Conservation (phyloP, 2,888 invertebrate species). For the Nipponacmea schrenckii region DNA sequence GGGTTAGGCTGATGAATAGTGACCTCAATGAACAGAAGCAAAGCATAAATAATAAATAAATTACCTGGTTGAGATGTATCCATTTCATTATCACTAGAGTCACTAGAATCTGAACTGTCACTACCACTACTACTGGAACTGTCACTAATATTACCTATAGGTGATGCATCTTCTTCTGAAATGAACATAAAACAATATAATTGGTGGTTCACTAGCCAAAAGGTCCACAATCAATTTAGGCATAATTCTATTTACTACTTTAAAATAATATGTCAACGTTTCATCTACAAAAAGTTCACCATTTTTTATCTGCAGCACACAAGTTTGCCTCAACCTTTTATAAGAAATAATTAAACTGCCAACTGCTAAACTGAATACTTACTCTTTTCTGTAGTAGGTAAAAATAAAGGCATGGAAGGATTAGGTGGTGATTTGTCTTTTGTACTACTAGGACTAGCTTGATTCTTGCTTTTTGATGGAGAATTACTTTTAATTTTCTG, state of each 20-base stretch:
- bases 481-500: slow-evolving; percentile 35
- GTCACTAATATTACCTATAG: slow-evolving; percentile 12
- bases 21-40: too few relatives aligned
- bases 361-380: neutral
- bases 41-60: too few relatives aligned
- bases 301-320: too few relatives aligned
- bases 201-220: too few relatives aligned
- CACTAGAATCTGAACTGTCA: slow-evolving; percentile 25
- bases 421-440: neutral
- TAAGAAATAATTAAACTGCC: too few relatives aligned
- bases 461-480: slow-evolving; percentile 24
- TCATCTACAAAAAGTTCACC: too few relatives aligned
- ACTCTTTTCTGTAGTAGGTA: neutral
- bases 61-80: slow-evolving; percentile 16
- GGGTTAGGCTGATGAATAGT: too few relatives aligned
- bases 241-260: too few relatives aligned
- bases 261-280: too few relatives aligned
- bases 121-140: slow-evolving; percentile 24
- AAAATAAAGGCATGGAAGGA: slow-evolving; percentile 7
- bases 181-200: too few relatives aligned
- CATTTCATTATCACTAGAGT: slow-evolving; percentile 30
- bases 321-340: too few relatives aligned
- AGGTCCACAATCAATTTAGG: too few relatives aligned
- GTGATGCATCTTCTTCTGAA: neutral
- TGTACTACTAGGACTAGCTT: neutral